Conservation (phyloP, 1,140 invertebrate species). For the Hycleus phaleratus region DNA sequence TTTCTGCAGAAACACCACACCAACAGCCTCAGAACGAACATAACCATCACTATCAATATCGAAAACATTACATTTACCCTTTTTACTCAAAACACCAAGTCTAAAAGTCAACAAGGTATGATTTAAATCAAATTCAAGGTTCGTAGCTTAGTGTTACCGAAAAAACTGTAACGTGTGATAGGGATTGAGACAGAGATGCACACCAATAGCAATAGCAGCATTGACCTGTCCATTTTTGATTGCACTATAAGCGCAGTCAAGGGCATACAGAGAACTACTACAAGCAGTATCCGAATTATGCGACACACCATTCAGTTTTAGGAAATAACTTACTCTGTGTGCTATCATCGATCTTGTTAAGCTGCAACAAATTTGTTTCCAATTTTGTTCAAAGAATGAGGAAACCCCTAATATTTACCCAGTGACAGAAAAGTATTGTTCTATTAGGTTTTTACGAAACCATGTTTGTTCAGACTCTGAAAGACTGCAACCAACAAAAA, state of each 20-base stretch:
- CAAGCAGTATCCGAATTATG: constrained; percentile 83
- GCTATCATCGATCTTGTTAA: constrained; percentile 58
- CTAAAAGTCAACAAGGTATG: constrained; percentile 38
- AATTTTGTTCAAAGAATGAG: neutral
- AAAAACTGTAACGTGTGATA: constrained; percentile 77
- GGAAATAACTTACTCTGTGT: constrained; percentile 75
- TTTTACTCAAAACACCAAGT: constrained; percentile 74
- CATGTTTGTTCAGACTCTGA: neutral
- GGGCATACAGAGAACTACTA: constrained; percentile 77
- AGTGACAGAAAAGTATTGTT: neutral
- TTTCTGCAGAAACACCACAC: constrained; percentile 74
- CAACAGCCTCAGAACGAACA: constrained; percentile 68
- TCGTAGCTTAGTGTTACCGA: constrained; percentile 36
- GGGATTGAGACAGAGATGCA: constrained; percentile 77
- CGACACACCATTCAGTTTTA: constrained; percentile 67
- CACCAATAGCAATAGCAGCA: constrained; percentile 77
- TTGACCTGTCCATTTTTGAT: constrained; percentile 75
- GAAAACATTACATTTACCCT: constrained; percentile 85
- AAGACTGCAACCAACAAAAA: constrained; percentile 64
- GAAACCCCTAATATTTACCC: neutral
- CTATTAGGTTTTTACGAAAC: neutral
- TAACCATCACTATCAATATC: constrained; percentile 75
- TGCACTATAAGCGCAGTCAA: constrained; percentile 73
- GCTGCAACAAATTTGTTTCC: neutral
- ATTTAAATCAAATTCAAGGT: neutral